Evolutionary conservation across 2,113 vertebrate genomes (phyloP), one percentile per base, ranked within the genome.

Genomic region (Meles meles): DNA sequence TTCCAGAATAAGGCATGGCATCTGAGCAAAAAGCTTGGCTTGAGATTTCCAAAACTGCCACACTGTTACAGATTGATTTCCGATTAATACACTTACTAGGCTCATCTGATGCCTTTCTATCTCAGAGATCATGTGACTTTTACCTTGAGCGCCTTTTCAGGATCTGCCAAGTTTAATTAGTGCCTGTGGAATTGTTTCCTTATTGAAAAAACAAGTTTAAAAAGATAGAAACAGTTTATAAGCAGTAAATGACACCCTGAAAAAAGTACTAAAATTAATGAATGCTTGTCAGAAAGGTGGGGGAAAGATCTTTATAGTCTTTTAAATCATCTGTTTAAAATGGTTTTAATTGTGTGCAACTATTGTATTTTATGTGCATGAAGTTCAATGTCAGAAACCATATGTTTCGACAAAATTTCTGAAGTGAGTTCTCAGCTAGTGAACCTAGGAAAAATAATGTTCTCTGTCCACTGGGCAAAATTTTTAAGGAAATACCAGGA

Each of bases 341-440:
- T 86, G 12, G 59, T 90, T 92, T 95, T 67, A 82, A 80, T 77
- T 85, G 29, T 88, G 25, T 81, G 52, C 59, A 95, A 52, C 90
- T 55, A 37, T 42, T 86, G 27, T 93, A n/a, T 15, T 82, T 49
- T 63, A 13, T 65, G 27, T n/a, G 11, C 74, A 25, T 59, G 42
- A 77, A 59, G 23, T 86, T 87, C 79, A 97, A 90, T 88, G 49
- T 87, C 65, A 94, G 76, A 94, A 67, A 31, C 34, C 49, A 55
- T 39, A 57, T 80, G 42, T 85, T 96, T 92, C 39, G 4, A 79
- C 29, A 44, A 94, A 57, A 42, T 67, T 93, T 82, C 83, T 96
- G 27, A 94, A 49, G 9, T 25, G 25, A 61, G n/a, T 14, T 81
- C n/a, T 86, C 84, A 25, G 47, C 34, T 86, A 95, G 95, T 11